Evolutionary conservation across 2,113 vertebrate species (phyloP).

Genomic region (Nyctibius bracteatus): DNA sequence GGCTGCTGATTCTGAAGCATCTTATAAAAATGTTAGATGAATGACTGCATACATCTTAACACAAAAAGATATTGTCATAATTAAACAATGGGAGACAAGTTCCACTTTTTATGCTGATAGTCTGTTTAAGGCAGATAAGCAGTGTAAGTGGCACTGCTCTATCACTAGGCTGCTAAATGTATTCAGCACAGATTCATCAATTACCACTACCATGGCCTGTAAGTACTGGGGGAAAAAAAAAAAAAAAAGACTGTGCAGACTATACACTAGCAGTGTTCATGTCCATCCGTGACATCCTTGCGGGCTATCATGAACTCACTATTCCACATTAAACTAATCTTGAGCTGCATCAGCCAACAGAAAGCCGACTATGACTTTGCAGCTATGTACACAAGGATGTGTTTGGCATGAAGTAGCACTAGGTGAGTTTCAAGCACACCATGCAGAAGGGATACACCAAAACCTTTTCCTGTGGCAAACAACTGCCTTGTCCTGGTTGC

Average conservation of each 20-base stretch:
- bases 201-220: background rate
- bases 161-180: background rate
- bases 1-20: background rate
- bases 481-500: background rate
- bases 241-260: background rate
- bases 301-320: background rate
- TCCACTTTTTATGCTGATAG: background rate
- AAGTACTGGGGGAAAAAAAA: background rate
- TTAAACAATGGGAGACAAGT: background rate
- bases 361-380: background rate
- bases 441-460: background rate
- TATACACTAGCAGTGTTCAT: background rate
- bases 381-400: background rate
- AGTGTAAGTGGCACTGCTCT: background rate
- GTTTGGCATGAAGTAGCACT: background rate
- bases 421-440: background rate
- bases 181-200: background rate
- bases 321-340: background rate
- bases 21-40: background rate
- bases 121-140: constrained; percentile 18
- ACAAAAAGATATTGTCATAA: background rate
- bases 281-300: background rate
- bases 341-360: background rate
- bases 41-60: background rate
- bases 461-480: background rate